These are phyloP conservation scores for Nemotelus nigrinus DNA, from an alignment of 2,888 invertebrate genomes.

Conservation along the genomic window DNA sequence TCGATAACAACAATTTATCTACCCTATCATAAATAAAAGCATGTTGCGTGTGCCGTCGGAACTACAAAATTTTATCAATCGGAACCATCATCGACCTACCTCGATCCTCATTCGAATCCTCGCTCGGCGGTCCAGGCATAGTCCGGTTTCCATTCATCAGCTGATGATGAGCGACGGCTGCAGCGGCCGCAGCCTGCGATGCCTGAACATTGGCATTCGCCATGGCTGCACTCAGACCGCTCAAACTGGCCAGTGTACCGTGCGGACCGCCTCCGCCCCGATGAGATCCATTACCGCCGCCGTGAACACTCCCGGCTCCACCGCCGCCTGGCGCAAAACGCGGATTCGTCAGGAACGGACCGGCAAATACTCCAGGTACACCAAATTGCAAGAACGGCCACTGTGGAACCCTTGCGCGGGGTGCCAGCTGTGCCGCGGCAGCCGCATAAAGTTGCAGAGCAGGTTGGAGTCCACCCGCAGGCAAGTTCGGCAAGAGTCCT, in stretches of 20 bases:
- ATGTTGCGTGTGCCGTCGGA: too few species aligned
- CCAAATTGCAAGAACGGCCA: conserved; percentile 71
- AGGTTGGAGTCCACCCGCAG: conserved; percentile 71
- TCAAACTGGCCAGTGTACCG: conserved; percentile 52
- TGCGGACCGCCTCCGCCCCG: conserved; percentile 59
- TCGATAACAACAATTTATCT: too few species aligned
- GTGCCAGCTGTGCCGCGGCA: conserved; percentile 69
- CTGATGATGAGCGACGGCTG: conserved; percentile 59
- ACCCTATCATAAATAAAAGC: too few species aligned
- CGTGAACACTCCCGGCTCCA: conserved; percentile 46
- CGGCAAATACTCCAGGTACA: conserved; percentile 64
- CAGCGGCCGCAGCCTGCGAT: conserved; percentile 50
- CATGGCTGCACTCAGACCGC: conserved; percentile 53
- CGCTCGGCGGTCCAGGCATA: conserved; percentile 67
- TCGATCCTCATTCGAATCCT: conserved; percentile 69
- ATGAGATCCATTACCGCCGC: conserved; percentile 57
- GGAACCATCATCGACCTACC: conserved; percentile 58
- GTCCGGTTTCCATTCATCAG: conserved; percentile 51
- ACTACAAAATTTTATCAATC: too few species aligned
- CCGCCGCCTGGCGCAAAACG: conserved; percentile 59
- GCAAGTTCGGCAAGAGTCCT: conserved; percentile 54
- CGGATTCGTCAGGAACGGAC: conserved; percentile 56
- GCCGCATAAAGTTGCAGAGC: conserved; percentile 77
- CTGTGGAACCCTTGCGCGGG: conserved; percentile 67
- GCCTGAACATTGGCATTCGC: conserved; percentile 61